Conservation (phyloP, 2,113 vertebrate species). For the Oophaga pumilio region DNA sequence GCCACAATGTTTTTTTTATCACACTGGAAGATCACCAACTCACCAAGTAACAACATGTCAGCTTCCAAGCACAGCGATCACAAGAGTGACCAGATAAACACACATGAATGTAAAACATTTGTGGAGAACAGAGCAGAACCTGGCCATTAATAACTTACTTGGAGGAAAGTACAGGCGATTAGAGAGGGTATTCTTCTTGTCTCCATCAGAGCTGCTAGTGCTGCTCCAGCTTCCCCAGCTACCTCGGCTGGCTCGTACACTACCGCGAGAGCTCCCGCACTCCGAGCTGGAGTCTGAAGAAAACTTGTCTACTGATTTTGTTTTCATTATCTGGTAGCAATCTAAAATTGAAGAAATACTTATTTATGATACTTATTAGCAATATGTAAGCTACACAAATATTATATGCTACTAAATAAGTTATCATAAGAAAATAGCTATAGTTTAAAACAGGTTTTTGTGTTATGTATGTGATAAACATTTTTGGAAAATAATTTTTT, state of each 20-base stretch:
- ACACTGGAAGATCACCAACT: no score
- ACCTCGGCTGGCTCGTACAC: conserved; percentile 89
- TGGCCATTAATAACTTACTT: conserved; percentile 72
- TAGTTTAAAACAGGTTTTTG: no score
- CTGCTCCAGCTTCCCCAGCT: conserved; percentile 99
- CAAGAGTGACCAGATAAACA: not conserved
- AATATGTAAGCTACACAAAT: not conserved
- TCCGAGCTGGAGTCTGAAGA: conserved; percentile 93
- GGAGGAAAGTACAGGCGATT: conserved; percentile 76
- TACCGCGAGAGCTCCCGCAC: conserved; percentile 89
- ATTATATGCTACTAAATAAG: no score
- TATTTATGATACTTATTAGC: not conserved
- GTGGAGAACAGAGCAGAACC: not conserved
- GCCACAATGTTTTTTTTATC: no score
- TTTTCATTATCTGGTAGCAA: conserved; percentile 68
- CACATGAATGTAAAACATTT: not conserved
- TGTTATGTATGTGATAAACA: no score
- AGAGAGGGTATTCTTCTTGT: conserved; percentile 76
- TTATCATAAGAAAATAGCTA: no score
- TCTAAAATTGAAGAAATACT: conserved; percentile 61
- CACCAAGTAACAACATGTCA: not conserved
- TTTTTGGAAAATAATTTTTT: no score
- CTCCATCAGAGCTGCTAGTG: conserved; percentile 90
- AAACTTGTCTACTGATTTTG: conserved; percentile 80
- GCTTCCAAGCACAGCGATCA: not conserved